A percentile compares a stretch with the other conserved stretches of the same genome.
Evolutionary conservation across 2,797 vertebrate species (phyloP).

Genomic region (Gila robusta): DNA sequence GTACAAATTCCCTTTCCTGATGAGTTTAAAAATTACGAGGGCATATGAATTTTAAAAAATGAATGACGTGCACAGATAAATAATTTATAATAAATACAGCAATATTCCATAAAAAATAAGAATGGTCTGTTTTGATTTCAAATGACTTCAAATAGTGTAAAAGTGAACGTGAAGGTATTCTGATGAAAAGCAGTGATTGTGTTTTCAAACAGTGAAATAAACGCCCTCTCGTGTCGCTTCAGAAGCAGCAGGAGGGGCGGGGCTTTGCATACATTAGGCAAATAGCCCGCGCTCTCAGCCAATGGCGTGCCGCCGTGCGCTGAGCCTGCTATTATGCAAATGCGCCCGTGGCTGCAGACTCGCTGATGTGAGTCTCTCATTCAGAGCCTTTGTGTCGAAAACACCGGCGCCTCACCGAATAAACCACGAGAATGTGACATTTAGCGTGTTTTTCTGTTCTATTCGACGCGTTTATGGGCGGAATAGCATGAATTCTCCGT

Average conservation of each 20-base stretch:
- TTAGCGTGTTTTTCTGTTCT: background rate
- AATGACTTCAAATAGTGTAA: too few relatives aligned
- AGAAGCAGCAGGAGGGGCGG: background rate
- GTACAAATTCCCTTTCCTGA: too few relatives aligned
- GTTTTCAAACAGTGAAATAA: too few relatives aligned
- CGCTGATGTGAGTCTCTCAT: slow-evolving; percentile 68
- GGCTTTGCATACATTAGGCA: slow-evolving; percentile 58
- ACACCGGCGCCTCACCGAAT: slow-evolving; percentile 51
- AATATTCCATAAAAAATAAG: too few relatives aligned
- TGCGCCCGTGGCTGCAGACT: slow-evolving; percentile 64
- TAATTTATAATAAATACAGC: too few relatives aligned
- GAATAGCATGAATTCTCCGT: slow-evolving; percentile 87
- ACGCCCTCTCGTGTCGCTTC: background rate
- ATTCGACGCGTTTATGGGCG: slow-evolving; percentile 52
- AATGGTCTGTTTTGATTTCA: too few relatives aligned
- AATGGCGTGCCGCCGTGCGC: slow-evolving; percentile 67
- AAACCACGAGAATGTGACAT: slow-evolving; percentile 65
- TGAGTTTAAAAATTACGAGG: too few relatives aligned
- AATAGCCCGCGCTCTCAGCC: slow-evolving; percentile 66
- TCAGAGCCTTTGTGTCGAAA: slow-evolving; percentile 72
- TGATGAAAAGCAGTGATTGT: background rate
- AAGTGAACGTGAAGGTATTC: too few relatives aligned
- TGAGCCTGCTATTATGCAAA: slow-evolving; percentile 70
- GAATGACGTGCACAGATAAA: too few relatives aligned
- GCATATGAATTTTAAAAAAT: too few relatives aligned